Evolutionary conservation across 2,113 vertebrate species (phyloP).

Genomic region (Lipotes vexillifer): DNA sequence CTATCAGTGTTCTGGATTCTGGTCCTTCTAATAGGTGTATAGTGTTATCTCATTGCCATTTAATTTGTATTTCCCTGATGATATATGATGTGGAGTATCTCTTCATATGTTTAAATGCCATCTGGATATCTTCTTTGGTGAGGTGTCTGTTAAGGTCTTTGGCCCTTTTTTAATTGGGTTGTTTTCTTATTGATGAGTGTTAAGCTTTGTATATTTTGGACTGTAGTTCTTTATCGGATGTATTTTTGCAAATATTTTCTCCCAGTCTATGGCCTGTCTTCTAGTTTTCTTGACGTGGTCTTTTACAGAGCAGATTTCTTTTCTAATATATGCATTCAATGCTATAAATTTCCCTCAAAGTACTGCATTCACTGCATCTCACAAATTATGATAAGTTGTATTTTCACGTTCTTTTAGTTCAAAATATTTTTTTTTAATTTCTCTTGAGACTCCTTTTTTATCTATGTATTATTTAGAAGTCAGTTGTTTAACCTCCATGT

Average conservation of each 20-base stretch:
- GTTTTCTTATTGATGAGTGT: not conserved
- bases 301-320: not conserved
- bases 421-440: not conserved
- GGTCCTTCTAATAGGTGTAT: not conserved
- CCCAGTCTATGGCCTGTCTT: not conserved
- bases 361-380: not conserved
- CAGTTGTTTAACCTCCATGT: not conserved
- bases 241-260: not conserved
- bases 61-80: not conserved
- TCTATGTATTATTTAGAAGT: not conserved
- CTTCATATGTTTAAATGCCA: not conserved
- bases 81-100: not conserved
- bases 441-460: not conserved
- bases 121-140: not conserved
- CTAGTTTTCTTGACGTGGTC: not conserved
- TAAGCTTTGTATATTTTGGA: not conserved
- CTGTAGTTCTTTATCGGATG: not conserved
- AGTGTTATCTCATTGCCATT: not conserved
- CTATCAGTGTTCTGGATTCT: not conserved
- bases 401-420: not conserved
- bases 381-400: not conserved
- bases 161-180: not conserved
- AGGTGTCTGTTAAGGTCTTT: not conserved
- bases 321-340: not conserved
- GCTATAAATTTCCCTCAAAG: not conserved